phyloP scores from a whole-genome alignment of 2,113 vertebrate species.

The Xenus cinereus region DNA sequence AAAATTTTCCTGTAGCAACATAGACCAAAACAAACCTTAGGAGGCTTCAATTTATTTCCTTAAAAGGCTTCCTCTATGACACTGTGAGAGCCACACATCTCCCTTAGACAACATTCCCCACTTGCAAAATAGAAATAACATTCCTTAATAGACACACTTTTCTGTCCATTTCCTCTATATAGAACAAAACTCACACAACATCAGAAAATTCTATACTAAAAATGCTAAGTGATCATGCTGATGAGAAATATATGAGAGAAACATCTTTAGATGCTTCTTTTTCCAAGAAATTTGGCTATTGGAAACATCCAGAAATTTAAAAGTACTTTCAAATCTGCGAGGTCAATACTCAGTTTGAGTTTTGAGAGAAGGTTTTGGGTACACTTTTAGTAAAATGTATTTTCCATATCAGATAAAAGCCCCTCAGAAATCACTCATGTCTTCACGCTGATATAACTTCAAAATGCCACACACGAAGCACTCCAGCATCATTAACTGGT shows the following conservation, averaged over 20 bases:
- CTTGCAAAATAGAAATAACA: not conserved
- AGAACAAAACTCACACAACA: not conserved
- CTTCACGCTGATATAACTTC: not conserved
- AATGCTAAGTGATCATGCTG: not conserved
- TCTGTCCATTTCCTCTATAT: not conserved
- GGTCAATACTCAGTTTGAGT: not conserved
- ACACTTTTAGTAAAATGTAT: not conserved
- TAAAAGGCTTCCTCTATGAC: not conserved
- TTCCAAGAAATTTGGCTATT: not conserved
- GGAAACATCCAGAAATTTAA: not conserved
- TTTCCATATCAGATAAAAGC: not conserved
- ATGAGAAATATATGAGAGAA: not conserved
- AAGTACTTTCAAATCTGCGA: not conserved
- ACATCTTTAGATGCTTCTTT: not conserved
- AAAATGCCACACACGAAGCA: slow-evolving; percentile 12
- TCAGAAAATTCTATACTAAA: not conserved
- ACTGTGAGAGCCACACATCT: not conserved
- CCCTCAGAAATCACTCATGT: not conserved
- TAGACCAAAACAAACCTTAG: not conserved
- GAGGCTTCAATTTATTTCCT: not conserved
- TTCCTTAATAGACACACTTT: not conserved
- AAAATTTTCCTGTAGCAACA: not conserved
- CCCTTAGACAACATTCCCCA: not conserved
- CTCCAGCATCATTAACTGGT: slow-evolving; percentile 31
- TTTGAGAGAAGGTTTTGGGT: not conserved